A percentile compares a stretch with the other conserved stretches of the same genome.
These are phyloP conservation scores for Macroteleia sp. DNA, from an alignment of 2,888 invertebrate species.

Conservation along the genomic window DNA sequence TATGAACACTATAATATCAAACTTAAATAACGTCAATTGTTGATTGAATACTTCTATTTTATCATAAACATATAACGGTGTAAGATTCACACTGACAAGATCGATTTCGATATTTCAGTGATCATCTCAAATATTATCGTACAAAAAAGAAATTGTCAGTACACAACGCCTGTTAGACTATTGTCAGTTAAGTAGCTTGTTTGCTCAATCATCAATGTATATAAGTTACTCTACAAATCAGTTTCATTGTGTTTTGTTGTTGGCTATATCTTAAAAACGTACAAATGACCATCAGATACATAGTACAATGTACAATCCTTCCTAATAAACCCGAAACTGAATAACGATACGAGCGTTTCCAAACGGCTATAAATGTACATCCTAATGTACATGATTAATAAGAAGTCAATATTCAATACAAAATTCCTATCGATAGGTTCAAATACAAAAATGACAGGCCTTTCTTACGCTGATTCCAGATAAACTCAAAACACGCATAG, in stretches of 20 bases:
- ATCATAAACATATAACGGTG: no score
- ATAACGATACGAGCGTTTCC: constrained; percentile 48
- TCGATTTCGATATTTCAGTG: constrained; percentile 8
- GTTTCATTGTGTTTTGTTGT: constrained; percentile 19
- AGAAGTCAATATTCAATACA: constrained; percentile 47
- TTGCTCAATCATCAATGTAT: constrained; percentile 33
- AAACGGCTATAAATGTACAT: constrained; percentile 40
- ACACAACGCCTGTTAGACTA: constrained; percentile 40
- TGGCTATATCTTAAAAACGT: constrained; percentile 54
- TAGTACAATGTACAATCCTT: constrained; percentile 61
- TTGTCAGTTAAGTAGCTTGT: constrained; percentile 18
- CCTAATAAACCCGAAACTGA: constrained; percentile 43
- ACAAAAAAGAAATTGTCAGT: constrained; percentile 44
- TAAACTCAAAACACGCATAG: constrained; percentile 20
- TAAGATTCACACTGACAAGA: no score
- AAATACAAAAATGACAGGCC: constrained; percentile 30
- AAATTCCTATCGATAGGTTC: constrained; percentile 43
- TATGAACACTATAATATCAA: constrained; percentile 16
- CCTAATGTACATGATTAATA: constrained; percentile 5
- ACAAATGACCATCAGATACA: constrained; percentile 52
- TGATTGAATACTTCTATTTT: no score
- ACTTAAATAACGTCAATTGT: background rate
- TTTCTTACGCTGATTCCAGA: constrained; percentile 32
- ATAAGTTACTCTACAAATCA: background rate
- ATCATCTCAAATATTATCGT: background rate